Evolutionary conservation across 1,140 invertebrate species (phyloP).

Genomic region (Sminthurinus signatus): DNA sequence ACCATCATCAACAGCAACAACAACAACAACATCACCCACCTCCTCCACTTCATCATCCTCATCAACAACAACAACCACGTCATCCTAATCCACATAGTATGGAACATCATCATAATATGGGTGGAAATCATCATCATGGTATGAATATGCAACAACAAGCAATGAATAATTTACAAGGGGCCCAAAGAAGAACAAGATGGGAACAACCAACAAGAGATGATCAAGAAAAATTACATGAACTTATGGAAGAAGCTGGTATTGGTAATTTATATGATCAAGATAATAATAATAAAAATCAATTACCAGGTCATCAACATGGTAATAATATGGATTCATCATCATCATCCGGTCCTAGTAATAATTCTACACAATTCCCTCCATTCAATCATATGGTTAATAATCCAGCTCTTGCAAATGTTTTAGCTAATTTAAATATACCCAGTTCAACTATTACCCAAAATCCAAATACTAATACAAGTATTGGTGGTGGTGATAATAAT

Average conservation of each 20-base stretch:
- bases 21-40: no score
- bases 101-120: background rate
- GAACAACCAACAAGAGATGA: slow-evolving; percentile 39
- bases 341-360: background rate
- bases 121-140: slow-evolving; percentile 2
- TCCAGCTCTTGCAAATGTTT: slow-evolving; percentile 26
- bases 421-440: slow-evolving; percentile 25
- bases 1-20: background rate
- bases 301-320: no score
- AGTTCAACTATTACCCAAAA: background rate
- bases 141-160: slow-evolving; percentile 7
- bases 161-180: background rate
- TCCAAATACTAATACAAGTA: no score
- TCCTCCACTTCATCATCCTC: background rate
- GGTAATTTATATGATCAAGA: slow-evolving; percentile 18
- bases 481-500: no score
- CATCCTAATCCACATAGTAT: background rate
- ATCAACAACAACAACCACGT: background rate
- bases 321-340: no score
- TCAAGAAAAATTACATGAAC: slow-evolving; percentile 38
- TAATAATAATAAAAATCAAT: slow-evolving; percentile 1
- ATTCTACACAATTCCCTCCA: background rate
- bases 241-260: slow-evolving; percentile 40
- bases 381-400: slow-evolving; percentile 28
- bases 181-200: slow-evolving; percentile 28